Percentiles rank a stretch among this genome's conserved stretches.
phyloP scores from a whole-genome alignment of 1,140 invertebrate genomes.

The Pseudomyrmex concolor region DNA sequence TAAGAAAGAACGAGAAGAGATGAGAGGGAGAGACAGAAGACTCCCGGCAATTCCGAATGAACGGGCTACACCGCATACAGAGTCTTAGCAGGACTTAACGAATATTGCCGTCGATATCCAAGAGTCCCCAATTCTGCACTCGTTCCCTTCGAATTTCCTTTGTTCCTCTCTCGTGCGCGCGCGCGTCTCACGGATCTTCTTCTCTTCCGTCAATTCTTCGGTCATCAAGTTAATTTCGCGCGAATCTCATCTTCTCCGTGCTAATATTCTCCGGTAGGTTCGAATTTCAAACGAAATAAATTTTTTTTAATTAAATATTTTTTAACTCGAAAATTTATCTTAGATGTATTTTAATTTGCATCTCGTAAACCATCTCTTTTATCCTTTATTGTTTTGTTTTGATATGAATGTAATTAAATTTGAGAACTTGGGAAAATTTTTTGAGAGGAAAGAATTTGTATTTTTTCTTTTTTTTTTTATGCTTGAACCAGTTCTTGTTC shows the following conservation, averaged over 20 bases:
- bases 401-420: too few species aligned
- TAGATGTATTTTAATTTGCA: not conserved
- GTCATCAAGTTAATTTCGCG: slow-evolving; percentile 63
- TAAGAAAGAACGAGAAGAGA: slow-evolving; percentile 39
- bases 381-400: not conserved
- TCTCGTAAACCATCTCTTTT: not conserved
- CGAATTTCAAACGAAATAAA: not conserved
- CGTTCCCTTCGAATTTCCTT: slow-evolving; percentile 64
- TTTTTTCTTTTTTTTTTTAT: too few species aligned
- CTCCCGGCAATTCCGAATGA: slow-evolving; percentile 76
- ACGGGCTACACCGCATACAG: slow-evolving; percentile 73
- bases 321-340: not conserved
- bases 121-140: slow-evolving; percentile 61
- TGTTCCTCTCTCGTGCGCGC: slow-evolving; percentile 59
- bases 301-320: not conserved
- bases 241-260: slow-evolving; percentile 65
- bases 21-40: slow-evolving; percentile 60
- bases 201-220: slow-evolving; percentile 47
- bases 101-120: slow-evolving; percentile 82
- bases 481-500: not conserved
- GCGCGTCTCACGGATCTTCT: slow-evolving; percentile 58
- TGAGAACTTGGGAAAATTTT: too few species aligned
- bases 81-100: slow-evolving; percentile 81
- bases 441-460: not conserved
- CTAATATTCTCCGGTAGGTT: not conserved